Base-by-base conservation (phyloP, 1,140 invertebrate genomes). In the Antheraea pernyi region DNA sequence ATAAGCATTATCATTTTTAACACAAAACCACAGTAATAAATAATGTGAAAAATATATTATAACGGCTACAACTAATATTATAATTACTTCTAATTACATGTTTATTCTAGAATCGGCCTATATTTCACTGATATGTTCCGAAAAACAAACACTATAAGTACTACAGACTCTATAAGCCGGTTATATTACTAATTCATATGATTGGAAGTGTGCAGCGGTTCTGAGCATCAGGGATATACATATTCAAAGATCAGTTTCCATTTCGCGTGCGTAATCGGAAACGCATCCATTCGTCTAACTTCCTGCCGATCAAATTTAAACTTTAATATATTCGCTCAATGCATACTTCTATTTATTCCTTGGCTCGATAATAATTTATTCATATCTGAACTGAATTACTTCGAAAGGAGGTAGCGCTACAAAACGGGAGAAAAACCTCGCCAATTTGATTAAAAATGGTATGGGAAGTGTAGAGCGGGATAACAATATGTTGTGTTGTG, bases 231-330 rank as follows among this genome's bases (percentile, higher is more conserved):
- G 83, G 81, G 78, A 80, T 81, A 91, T 91, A 74, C 82, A 91
- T 90, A 91, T 91, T 91, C 86, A 91, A 87, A 89, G 86, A 88
- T 90, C 80, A 83, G 83, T 89, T 86, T 88, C 84, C 86, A 91
- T 89, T 90, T 90, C 83, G 85, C 79, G 81, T 87, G 83, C 82
- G 84, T 89, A 90, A 89, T 86, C 86, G 85, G 85, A 86, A 91
- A 85, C 79, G 77, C 74, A 77, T 76, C 79, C 46, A n/a, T n/a
- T 53, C 67, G 80, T 79, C 76, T 75, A 39, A 36, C 65, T 75
- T 69, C 73, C 67, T 66, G 64, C 66, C 74, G 81, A 79, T 73
- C 81, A 74, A 89, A 78, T 80, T 73, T 70, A 71, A 70, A 79
- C 86, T 76, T 67, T 85, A 85, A 72, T 36, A 48, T 59, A 63